phyloP scores from a whole-genome alignment of 2,797 vertebrate genomes.

The Sebastolobus altivelis region DNA sequence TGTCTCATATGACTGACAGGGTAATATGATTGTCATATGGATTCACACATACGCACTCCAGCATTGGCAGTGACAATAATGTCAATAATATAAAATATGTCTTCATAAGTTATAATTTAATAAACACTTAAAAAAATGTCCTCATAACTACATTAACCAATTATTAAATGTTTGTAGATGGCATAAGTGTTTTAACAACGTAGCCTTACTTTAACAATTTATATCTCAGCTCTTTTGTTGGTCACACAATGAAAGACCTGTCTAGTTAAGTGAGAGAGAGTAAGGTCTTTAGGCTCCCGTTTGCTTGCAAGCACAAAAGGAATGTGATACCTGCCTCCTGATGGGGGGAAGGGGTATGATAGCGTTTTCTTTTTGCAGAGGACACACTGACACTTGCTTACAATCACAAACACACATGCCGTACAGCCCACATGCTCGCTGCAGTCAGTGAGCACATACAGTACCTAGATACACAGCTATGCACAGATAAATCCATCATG shows the following conservation, averaged over 20 bases:
- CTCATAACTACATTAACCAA: neutral
- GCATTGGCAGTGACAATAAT: neutral
- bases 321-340: slow-evolving; percentile 53
- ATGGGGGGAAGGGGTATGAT: slow-evolving; percentile 33
- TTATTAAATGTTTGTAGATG: neutral
- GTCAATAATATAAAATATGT: neutral
- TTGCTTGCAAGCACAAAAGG: slow-evolving; percentile 43
- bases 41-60: neutral
- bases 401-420: slow-evolving; percentile 36
- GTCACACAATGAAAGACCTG: slow-evolving; percentile 23
- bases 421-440: slow-evolving; percentile 29
- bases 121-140: neutral
- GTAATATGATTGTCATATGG: slow-evolving; percentile 1
- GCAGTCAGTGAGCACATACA: slow-evolving; percentile 52
- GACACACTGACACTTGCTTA: slow-evolving; percentile 47
- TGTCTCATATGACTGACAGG: slow-evolving; percentile 11
- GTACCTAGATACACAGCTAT: slow-evolving; percentile 58
- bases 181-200: neutral
- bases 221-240: slow-evolving; percentile 10
- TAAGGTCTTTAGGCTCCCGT: slow-evolving; percentile 43
- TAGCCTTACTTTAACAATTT: slow-evolving; percentile 17
- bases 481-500: slow-evolving; percentile 78
- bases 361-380: slow-evolving; percentile 58
- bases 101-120: neutral
- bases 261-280: slow-evolving; percentile 53